Percentiles rank a stretch among this genome's conserved stretches.
These are phyloP conservation scores for Poeciliopsis presidionis DNA, from an alignment of 2,797 vertebrate species.

Conservation along the genomic window DNA sequence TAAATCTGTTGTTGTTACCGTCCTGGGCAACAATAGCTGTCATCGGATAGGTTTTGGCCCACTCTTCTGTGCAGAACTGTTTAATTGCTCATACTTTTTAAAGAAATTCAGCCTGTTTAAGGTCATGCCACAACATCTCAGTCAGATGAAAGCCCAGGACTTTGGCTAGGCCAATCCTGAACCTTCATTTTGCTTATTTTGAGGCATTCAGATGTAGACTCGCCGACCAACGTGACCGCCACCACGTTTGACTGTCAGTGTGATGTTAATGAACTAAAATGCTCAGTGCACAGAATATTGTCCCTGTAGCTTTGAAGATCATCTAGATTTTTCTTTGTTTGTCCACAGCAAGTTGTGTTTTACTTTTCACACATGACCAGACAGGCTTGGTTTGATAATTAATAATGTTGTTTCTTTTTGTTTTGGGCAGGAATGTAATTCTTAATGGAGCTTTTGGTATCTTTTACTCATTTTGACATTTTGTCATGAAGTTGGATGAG, in stretches of 20 bases:
- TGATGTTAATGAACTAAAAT: background rate
- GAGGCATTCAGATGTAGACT: background rate
- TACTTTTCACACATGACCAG: background rate
- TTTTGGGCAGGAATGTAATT: conserved; percentile 2
- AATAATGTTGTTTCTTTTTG: background rate
- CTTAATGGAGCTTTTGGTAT: conserved; percentile 8
- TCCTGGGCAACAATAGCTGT: background rate
- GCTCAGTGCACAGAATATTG: background rate
- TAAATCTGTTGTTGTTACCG: background rate
- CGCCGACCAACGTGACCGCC: background rate
- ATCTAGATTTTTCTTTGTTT: background rate
- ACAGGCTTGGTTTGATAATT: background rate
- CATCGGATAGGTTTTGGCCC: background rate
- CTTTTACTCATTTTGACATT: background rate
- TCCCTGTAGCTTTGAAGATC: background rate
- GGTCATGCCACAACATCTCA: background rate
- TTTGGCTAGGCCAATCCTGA: background rate
- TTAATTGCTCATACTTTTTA: background rate
- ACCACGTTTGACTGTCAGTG: background rate
- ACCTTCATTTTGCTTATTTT: background rate
- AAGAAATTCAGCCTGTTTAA: background rate
- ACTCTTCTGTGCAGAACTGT: background rate
- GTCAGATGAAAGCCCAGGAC: background rate
- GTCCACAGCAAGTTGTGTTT: background rate
- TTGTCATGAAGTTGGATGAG: conserved; percentile 6